These are phyloP conservation scores for Micropterix aruncella DNA, from an alignment of 2,888 invertebrate species.

Conservation along the genomic window DNA sequence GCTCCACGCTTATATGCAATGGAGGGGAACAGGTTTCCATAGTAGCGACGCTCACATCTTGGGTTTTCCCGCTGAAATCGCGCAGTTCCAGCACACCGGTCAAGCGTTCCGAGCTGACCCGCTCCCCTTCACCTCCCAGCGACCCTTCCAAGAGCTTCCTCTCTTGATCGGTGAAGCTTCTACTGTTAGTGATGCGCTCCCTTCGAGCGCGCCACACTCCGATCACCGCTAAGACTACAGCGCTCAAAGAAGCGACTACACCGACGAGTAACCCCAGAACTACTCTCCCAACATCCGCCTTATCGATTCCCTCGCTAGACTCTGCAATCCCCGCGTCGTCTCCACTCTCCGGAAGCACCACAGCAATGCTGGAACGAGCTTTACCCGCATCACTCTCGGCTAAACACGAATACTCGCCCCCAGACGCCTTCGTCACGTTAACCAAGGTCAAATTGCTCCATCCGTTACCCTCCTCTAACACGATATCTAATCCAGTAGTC, in stretches of 20 bases:
- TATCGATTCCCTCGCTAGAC: conserved; percentile 29
- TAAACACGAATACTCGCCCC: conserved; percentile 50
- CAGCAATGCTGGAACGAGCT: conserved; percentile 25
- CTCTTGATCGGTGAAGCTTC: conserved; percentile 77
- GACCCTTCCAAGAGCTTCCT: conserved; percentile 75
- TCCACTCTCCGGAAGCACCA: conserved; percentile 35
- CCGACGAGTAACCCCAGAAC: conserved; percentile 38
- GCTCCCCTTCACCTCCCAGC: conserved; percentile 44
- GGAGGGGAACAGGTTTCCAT: background rate
- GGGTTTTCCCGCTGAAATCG: background rate
- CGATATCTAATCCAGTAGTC: conserved; percentile 13
- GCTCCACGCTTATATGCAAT: background rate
- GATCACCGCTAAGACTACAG: conserved; percentile 18
- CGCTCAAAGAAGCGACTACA: conserved; percentile 23
- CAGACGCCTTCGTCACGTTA: conserved; percentile 21
- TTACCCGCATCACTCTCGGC: conserved; percentile 42
- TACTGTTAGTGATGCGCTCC: conserved; percentile 49
- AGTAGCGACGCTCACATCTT: background rate
- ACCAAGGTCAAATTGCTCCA: conserved; percentile 45
- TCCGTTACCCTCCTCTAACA: conserved; percentile 36
- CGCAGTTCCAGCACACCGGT: background rate
- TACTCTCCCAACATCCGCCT: conserved; percentile 32
- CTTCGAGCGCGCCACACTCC: conserved; percentile 49
- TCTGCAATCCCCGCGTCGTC: conserved; percentile 38
- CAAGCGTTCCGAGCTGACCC: conserved; percentile 43